Percentiles rank a stretch among this genome's conserved stretches.
Conservation (phyloP, 1,140 invertebrate species). For the Doryteuthis pealeii region DNA sequence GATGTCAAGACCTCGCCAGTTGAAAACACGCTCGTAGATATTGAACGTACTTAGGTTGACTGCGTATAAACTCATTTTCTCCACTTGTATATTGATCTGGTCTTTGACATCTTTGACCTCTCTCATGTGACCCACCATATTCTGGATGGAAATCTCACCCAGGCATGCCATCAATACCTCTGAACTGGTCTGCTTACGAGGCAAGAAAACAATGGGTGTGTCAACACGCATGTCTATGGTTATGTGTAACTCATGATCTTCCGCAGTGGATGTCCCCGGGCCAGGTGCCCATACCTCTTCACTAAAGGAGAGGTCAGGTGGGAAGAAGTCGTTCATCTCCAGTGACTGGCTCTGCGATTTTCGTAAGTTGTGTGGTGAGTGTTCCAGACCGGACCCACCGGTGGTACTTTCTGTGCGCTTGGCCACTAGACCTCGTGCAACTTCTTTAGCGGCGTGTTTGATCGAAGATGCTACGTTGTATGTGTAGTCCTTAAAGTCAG, state of each 20-base stretch:
- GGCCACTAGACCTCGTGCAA: conserved; percentile 83
- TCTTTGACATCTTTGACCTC: conserved; percentile 23
- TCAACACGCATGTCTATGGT: conserved; percentile 74
- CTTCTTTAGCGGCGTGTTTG: conserved; percentile 86
- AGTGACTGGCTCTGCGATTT: neutral
- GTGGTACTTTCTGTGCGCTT: neutral
- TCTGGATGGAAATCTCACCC: conserved; percentile 77
- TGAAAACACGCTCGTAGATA: conserved; percentile 3
- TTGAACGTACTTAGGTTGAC: conserved; percentile 63
- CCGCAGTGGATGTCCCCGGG: conserved; percentile 11
- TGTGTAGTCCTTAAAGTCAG: conserved; percentile 72
- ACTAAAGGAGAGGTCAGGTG: neutral
- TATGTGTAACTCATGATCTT: conserved; percentile 30
- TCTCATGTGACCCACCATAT: conserved; percentile 27
- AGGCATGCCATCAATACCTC: conserved; percentile 91
- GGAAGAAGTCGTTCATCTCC: neutral
- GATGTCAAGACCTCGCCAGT: neutral
- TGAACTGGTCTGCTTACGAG: conserved; percentile 73
- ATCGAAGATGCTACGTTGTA: conserved; percentile 78
- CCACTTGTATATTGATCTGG: conserved; percentile 67
- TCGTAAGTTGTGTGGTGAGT: neutral
- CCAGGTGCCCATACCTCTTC: neutral
- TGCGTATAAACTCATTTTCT: conserved; percentile 87
- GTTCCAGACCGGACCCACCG: neutral
- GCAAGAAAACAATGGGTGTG: conserved; percentile 87